phyloP scores from a whole-genome alignment of 1,140 invertebrate species.

The Argopecten irradians region DNA sequence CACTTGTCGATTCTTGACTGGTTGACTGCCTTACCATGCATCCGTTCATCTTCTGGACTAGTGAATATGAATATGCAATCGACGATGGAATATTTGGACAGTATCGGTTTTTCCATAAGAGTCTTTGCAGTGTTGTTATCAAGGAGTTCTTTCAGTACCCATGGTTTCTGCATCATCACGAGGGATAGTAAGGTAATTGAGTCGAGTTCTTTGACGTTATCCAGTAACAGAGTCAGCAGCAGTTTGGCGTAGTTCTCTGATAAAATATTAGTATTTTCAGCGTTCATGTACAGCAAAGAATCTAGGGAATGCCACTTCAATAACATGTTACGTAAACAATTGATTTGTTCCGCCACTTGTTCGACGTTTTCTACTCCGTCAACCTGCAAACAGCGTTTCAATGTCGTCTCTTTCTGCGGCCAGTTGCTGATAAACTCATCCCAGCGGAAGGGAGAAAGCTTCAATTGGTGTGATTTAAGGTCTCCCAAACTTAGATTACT shows the following conservation, averaged over 20 bases:
- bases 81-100: constrained; percentile 25
- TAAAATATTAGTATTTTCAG: not conserved
- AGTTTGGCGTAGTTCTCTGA: not conserved
- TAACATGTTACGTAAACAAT: not conserved
- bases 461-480: no score
- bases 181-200: constrained; percentile 18
- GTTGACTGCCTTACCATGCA: not conserved
- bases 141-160: constrained; percentile 13
- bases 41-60: not conserved
- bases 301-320: not conserved
- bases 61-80: constrained; percentile 36
- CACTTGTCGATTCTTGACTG: not conserved
- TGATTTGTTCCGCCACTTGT: not conserved
- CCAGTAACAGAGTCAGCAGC: not conserved
- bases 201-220: not conserved
- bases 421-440: not conserved
- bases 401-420: not conserved
- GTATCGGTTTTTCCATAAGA: not conserved
- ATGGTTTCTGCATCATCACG: constrained; percentile 24
- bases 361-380: not conserved
- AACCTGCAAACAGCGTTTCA: not conserved
- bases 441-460: not conserved
- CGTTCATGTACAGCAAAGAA: not conserved
- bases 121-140: not conserved
- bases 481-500: no score